Evolutionary conservation across 2,888 invertebrate genomes (phyloP), one percentile per base, ranked within the genome.

Genomic region (Criorhina ranunculi): DNA sequence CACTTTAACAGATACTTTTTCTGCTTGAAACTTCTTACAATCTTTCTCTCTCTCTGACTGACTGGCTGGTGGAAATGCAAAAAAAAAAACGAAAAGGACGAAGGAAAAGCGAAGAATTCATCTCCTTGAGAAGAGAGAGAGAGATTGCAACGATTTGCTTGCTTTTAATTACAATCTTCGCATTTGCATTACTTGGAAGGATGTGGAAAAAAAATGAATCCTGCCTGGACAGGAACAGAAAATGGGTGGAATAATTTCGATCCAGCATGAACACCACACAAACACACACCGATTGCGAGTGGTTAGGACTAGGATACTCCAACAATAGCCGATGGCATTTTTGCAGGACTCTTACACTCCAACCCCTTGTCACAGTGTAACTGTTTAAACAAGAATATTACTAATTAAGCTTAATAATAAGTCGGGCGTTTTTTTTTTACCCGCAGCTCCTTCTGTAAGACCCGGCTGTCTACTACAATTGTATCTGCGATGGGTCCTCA

Each of bases 331-430:
- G 55, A 51, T 73, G 69, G 83, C 79, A 78, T 24, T 69, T n/a
- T 83, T 69, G 49, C 53, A 55, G 31, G 5, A 66, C n/a, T 12
- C 8, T 29, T n/a, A 29, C n/a, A 6, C n/a, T 29, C 2, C 6
- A 6, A 1, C 19, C 17, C 11, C 37, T 57, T 57, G n/a, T 53
- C 24, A 24, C 24, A 24, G 35, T 70, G 80, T 85, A 85, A 85
- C 80, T 85, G 85, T 85, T 85, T 80, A 85, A 85, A 85, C 80
- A 85, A 76, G 85, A 85, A 77, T 86, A 80, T 77, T 85, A 77
- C 85, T 86, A 86, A 86, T 85, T 86, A 85, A 86, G 86, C 86
- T 77, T 80, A 80, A 86, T 86, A 80, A 86, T 86, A 85, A 86
- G 77, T 64, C 59, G 75, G 75, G 66, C 51, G 87, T 70, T 53